Conservation (phyloP, 1,140 invertebrate genomes). For the Tachypleus tridentatus region DNA sequence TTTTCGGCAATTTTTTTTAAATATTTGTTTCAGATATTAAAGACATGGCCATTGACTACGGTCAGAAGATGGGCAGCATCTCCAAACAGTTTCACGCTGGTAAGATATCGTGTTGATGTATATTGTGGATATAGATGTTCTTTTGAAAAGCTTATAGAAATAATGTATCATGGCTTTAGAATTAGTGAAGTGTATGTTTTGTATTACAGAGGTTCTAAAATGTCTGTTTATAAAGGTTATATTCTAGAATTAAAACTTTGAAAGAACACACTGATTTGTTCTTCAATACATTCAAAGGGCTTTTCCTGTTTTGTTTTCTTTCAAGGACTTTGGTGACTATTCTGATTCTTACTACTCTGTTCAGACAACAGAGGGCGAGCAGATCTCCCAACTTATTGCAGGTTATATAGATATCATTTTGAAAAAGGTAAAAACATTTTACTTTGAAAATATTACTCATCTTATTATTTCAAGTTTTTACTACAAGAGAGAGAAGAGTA, state of each 20-base stretch:
- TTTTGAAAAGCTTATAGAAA: no score
- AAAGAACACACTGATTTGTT: no score
- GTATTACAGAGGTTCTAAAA: no score
- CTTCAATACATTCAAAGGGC: not conserved
- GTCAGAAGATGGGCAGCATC: conserved; percentile 95
- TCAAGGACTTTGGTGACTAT: conserved; percentile 90
- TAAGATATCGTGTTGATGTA: not conserved
- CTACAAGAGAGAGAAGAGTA: no score
- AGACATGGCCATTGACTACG: conserved; percentile 84
- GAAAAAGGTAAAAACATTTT: conserved; percentile 39
- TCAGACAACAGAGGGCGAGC: conserved; percentile 95
- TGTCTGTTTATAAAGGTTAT: no score
- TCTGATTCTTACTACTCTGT: conserved; percentile 97
- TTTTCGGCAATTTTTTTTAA: no score
- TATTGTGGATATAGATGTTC: no score
- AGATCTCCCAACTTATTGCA: conserved; percentile 93
- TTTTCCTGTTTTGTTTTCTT: not conserved
- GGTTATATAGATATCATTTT: conserved; percentile 99
- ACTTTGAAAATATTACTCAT: no score
- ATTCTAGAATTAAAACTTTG: no score
- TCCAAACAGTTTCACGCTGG: conserved; percentile 93
- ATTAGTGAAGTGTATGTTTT: no score
- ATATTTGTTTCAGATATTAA: conserved; percentile 32
- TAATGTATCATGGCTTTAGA: no score
- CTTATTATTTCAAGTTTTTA: no score